Evolutionary conservation across 2,888 invertebrate species (phyloP).

Genomic region (Acanthopleura granulata): DNA sequence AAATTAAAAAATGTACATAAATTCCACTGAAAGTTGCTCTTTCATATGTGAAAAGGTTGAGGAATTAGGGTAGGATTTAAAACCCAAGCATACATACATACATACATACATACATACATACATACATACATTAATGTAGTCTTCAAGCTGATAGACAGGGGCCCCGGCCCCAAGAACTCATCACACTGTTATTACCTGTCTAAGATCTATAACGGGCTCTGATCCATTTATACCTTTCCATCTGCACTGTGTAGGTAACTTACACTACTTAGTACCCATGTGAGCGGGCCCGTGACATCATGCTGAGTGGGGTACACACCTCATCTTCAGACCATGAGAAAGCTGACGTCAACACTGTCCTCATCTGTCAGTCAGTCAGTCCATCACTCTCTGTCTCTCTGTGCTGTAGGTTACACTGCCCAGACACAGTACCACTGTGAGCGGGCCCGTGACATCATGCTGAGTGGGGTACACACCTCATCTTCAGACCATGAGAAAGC

Average conservation of each 20-base stretch:
- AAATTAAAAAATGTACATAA: no score
- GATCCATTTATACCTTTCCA: not conserved
- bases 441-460: conserved; percentile 58
- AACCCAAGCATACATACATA: no score
- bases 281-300: conserved; percentile 57
- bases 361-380: conserved; percentile 26
- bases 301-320: conserved; percentile 55
- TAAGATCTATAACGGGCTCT: not conserved
- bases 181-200: no score
- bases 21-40: no score
- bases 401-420: conserved; percentile 50
- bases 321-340: conserved; percentile 53
- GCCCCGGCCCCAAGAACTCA: no score
- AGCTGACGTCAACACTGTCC: conserved; percentile 52
- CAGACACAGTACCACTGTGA: conserved; percentile 66
- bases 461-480: conserved; percentile 51
- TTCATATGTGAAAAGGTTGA: no score
- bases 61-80: no score
- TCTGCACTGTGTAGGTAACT: conserved; percentile 46
- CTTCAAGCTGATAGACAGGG: no score
- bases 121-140: no score
- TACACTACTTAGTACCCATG: conserved; percentile 64
- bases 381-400: not conserved
- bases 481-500: conserved; percentile 54
- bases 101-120: no score